Evolutionary conservation across 2,113 vertebrate species (phyloP).

Genomic region (Apaloderma vittatum): DNA sequence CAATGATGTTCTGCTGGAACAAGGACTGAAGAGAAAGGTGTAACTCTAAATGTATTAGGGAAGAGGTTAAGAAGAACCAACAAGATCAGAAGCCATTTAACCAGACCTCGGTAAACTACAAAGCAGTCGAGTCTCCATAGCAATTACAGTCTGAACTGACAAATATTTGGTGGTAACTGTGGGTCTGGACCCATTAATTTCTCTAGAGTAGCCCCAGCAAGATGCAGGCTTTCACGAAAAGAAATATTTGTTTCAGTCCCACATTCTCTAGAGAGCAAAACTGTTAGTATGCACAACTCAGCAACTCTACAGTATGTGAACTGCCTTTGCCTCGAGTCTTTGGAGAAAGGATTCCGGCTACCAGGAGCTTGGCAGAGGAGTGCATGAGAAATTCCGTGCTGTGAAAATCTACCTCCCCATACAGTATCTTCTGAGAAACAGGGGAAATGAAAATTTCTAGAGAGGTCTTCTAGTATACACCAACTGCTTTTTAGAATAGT

Average conservation of each 20-base stretch:
- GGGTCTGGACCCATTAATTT: neutral
- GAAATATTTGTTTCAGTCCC: neutral
- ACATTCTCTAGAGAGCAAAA: neutral
- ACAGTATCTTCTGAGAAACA: neutral
- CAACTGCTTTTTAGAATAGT: neutral
- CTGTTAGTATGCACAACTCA: neutral
- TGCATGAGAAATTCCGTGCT: neutral
- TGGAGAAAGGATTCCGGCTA: neutral
- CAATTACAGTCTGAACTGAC: neutral
- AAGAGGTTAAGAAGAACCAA: neutral
- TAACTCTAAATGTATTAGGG: neutral
- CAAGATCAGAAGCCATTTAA: neutral
- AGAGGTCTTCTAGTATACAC: neutral
- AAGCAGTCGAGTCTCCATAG: neutral
- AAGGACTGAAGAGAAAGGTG: neutral
- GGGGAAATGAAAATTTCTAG: neutral
- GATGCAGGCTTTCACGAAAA: neutral
- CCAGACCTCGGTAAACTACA: neutral
- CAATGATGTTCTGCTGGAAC: neutral
- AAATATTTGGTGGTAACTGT: neutral
- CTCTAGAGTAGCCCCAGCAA: neutral
- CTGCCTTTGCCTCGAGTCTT: neutral
- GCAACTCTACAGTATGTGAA: neutral
- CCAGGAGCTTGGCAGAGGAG: neutral
- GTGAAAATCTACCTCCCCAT: neutral